phyloP scores from a whole-genome alignment of 2,113 vertebrate species.

The Hepsetus odoe region DNA sequence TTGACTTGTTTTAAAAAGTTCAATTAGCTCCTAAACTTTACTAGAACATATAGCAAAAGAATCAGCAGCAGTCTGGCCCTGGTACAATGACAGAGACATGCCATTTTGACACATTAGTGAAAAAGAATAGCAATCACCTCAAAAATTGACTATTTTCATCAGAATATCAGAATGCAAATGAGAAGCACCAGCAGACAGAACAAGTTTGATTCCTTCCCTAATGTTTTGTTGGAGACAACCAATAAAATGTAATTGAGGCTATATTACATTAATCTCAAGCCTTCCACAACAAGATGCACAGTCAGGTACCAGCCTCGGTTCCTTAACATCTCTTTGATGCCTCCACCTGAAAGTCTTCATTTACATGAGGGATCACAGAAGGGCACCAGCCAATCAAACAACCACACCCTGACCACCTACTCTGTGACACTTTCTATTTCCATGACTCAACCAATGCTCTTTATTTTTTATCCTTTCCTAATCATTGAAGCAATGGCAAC shows the following conservation, averaged over 20 bases:
- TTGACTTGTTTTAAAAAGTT: not conserved
- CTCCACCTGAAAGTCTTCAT: not conserved
- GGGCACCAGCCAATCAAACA: not conserved
- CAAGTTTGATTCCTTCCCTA: not conserved
- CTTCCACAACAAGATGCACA: not conserved
- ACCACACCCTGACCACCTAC: not conserved
- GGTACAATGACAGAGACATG: not conserved
- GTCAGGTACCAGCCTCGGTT: not conserved
- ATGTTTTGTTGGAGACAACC: not conserved
- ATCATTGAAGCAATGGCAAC: not conserved
- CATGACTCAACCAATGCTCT: not conserved
- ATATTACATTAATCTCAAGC: not conserved
- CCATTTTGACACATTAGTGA: slow-evolving; percentile 1
- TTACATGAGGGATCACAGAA: not conserved
- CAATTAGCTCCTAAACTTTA: not conserved
- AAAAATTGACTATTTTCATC: slow-evolving; percentile 3
- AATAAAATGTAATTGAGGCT: no score
- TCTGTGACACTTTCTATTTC: not conserved
- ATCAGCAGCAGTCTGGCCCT: not conserved
- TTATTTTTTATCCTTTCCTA: not conserved
- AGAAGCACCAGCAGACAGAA: not conserved
- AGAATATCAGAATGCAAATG: not conserved
- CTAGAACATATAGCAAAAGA: not conserved
- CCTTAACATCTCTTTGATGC: not conserved
- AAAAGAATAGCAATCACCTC: slow-evolving; percentile 13